phyloP scores from a whole-genome alignment of 2,113 vertebrate species.

The Stomatorhinus ivindoensis region DNA sequence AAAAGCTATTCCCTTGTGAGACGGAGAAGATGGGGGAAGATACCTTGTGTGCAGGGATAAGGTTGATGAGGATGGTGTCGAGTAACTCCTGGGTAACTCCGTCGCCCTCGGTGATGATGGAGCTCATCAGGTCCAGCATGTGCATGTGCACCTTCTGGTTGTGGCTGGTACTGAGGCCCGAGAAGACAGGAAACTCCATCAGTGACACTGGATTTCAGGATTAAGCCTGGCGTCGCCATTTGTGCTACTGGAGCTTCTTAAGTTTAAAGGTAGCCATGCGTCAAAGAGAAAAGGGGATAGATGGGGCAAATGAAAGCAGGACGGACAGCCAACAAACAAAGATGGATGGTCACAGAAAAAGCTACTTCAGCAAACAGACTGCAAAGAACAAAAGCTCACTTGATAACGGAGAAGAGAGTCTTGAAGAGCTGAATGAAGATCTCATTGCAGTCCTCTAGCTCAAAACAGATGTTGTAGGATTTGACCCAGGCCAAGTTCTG shows the following conservation, averaged over 20 bases:
- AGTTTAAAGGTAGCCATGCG: background rate
- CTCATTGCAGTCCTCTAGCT: slow-evolving; percentile 99
- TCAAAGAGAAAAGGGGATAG: background rate
- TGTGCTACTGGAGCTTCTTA: background rate
- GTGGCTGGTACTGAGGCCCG: slow-evolving; percentile 56
- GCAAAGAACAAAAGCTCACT: slow-evolving; percentile 64
- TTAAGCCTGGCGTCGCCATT: background rate
- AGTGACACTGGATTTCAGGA: background rate
- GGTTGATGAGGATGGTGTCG: slow-evolving; percentile 98
- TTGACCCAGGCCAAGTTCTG: slow-evolving; percentile 99
- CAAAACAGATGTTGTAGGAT: slow-evolving; percentile 99
- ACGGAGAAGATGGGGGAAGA: background rate
- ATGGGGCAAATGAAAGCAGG: background rate
- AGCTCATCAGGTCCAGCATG: slow-evolving; percentile 96
- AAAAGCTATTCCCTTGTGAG: background rate
- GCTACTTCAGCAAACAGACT: background rate
- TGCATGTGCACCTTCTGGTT: slow-evolving; percentile 96
- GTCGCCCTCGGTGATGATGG: slow-evolving; percentile 99
- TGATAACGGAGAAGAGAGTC: slow-evolving; percentile 98
- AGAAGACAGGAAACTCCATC: background rate
- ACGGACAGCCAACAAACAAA: background rate
- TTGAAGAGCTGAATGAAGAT: slow-evolving; percentile 99
- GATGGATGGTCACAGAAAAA: background rate
- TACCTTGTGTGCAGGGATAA: slow-evolving; percentile 70
- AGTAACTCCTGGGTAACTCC: slow-evolving; percentile 96